Percentiles rank a stretch among this genome's conserved stretches.
phyloP scores from a whole-genome alignment of 1,140 invertebrate species.

The Ooceraea biroi region DNA sequence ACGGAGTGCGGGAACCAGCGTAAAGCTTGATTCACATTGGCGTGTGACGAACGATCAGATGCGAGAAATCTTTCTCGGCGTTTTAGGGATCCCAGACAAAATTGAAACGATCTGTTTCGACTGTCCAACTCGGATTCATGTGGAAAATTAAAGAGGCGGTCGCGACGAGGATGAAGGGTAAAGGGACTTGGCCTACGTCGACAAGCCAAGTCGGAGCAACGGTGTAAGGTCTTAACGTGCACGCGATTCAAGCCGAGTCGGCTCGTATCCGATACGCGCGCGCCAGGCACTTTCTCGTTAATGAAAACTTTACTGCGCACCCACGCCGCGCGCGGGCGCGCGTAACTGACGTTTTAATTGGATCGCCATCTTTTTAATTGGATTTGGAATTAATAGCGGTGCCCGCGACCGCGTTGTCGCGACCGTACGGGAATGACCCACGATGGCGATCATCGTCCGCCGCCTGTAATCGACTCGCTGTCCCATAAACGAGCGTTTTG shows the following conservation, averaged over 20 bases:
- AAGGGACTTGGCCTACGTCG: conserved; percentile 3
- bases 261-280: conserved; percentile 56
- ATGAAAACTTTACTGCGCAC: conserved; percentile 74
- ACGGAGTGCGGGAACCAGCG: conserved; percentile 22
- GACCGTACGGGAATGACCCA: conserved; percentile 20
- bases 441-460: conserved; percentile 31
- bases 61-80: neutral
- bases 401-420: conserved; percentile 50
- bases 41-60: neutral
- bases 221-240: conserved; percentile 54
- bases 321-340: neutral
- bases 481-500: neutral
- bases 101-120: neutral
- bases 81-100: neutral
- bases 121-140: neutral
- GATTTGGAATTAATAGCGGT: conserved; percentile 70
- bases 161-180: neutral
- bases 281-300: conserved; percentile 75
- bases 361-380: conserved; percentile 77
- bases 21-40: conserved; percentile 37
- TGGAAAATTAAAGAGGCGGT: neutral
- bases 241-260: conserved; percentile 52
- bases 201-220: conserved; percentile 27
- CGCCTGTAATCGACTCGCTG: conserved; percentile 14
- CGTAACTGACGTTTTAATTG: conserved; percentile 71